These are phyloP conservation scores for Thalassophryne amazonica DNA, from an alignment of 2,797 vertebrate genomes.

Conservation along the genomic window DNA sequence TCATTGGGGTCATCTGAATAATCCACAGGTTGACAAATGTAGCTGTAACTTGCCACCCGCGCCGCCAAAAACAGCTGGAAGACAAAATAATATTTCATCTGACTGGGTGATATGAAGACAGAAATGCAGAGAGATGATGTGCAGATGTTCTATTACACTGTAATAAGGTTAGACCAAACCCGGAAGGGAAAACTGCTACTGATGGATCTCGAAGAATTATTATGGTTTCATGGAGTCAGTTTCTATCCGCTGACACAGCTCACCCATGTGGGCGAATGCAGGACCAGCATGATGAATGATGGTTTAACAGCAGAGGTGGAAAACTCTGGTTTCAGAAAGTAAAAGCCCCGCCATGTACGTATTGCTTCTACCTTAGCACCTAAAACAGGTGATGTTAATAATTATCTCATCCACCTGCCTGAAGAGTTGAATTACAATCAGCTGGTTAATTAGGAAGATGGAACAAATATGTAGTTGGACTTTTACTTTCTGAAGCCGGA, in stretches of 20 bases:
- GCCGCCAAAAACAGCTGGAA: conserved; percentile 92
- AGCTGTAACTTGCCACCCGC: conserved; percentile 93
- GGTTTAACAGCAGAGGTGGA: too few relatives aligned
- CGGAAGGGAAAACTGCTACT: background rate
- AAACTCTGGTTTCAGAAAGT: too few relatives aligned
- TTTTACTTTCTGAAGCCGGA: too few relatives aligned
- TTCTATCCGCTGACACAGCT: background rate
- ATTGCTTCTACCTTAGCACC: too few relatives aligned
- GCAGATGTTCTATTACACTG: background rate
- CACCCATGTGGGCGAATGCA: background rate
- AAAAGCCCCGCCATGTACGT: too few relatives aligned
- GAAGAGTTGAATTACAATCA: too few relatives aligned
- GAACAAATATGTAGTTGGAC: too few relatives aligned
- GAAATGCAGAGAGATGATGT: background rate
- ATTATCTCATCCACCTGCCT: too few relatives aligned
- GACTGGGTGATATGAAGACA: background rate
- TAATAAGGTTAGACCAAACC: conserved; percentile 11
- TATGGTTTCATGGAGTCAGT: background rate
- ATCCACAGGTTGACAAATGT: conserved; percentile 94
- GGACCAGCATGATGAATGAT: background rate
- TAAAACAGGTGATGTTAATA: too few relatives aligned
- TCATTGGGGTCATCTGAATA: conserved; percentile 97
- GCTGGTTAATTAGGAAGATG: too few relatives aligned
- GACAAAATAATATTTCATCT: conserved; percentile 29
- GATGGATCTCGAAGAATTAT: background rate